phyloP scores from a whole-genome alignment of 1,140 invertebrate species.

The Telenomus remus region DNA sequence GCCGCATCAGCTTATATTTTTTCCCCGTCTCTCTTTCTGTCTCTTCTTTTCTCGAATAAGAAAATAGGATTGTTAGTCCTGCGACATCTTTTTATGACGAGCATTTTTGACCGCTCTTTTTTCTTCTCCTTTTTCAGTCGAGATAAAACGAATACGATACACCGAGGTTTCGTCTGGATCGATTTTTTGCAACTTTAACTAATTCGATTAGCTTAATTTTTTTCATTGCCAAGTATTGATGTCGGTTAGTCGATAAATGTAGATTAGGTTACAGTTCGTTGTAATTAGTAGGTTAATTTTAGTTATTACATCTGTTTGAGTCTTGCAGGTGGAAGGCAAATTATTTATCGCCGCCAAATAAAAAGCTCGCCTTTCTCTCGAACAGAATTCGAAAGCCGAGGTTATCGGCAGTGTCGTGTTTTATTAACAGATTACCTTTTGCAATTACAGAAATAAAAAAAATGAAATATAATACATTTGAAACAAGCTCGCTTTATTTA shows the following conservation, averaged over 20 bases:
- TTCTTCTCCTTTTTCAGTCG: too few relatives aligned
- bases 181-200: too few relatives aligned
- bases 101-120: neutral
- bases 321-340: slow-evolving; percentile 14
- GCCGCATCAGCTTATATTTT: slow-evolving; percentile 9
- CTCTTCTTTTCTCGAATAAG: slow-evolving; percentile 9
- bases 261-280: neutral
- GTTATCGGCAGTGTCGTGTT: slow-evolving; percentile 27
- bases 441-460: slow-evolving; percentile 32
- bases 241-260: too few relatives aligned
- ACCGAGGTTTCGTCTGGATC: too few relatives aligned
- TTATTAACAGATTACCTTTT: slow-evolving; percentile 30
- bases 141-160: too few relatives aligned
- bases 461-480: slow-evolving; percentile 40
- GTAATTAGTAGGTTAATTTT: slow-evolving; percentile 29
- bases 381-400: slow-evolving; percentile 21
- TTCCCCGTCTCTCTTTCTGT: neutral
- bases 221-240: too few relatives aligned
- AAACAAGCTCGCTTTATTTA: too few relatives aligned
- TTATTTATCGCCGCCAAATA: slow-evolving; percentile 28
- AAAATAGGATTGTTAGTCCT: slow-evolving; percentile 1
- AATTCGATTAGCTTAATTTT: too few relatives aligned
- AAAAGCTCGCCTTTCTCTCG: slow-evolving; percentile 27
- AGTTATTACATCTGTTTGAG: slow-evolving; percentile 21
- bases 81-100: neutral